phyloP scores from a whole-genome alignment of 1,140 invertebrate species.

The Listronotus bonariensis region DNA sequence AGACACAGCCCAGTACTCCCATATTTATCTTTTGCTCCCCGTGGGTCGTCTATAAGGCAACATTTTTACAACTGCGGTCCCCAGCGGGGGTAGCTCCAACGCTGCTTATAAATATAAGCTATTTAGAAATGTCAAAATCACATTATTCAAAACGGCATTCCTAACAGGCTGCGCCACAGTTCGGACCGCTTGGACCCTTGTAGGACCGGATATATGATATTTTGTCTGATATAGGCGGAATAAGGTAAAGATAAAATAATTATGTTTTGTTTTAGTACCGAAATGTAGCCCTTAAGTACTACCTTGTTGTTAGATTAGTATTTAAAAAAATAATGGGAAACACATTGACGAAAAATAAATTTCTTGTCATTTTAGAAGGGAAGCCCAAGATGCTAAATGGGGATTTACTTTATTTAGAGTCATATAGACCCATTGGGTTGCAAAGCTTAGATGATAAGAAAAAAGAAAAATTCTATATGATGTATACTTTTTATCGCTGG shows the following conservation, averaged over 20 bases:
- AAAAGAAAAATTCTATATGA: too few relatives aligned
- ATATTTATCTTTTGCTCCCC: constrained; percentile 31
- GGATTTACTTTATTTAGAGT: too few relatives aligned
- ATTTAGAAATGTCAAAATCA: constrained; percentile 47
- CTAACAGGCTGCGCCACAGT: constrained; percentile 18
- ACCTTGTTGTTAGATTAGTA: too few relatives aligned
- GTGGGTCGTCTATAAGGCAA: constrained; percentile 32
- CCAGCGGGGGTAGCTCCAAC: constrained; percentile 39
- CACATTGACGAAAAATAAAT: too few relatives aligned
- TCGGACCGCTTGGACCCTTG: constrained; percentile 1
- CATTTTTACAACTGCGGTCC: constrained; percentile 34
- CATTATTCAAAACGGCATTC: constrained; percentile 43
- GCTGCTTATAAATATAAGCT: constrained; percentile 41
- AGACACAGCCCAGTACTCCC: constrained; percentile 10
- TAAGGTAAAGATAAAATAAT: neutral
- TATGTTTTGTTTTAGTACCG: too few relatives aligned
- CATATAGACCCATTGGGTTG: too few relatives aligned
- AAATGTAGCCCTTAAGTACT: too few relatives aligned
- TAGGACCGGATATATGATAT: constrained; percentile 23
- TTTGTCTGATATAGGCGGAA: constrained; percentile 2
- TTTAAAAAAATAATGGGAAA: too few relatives aligned
- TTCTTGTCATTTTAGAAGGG: too few relatives aligned
- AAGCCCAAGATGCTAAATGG: too few relatives aligned
- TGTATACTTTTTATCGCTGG: too few relatives aligned
- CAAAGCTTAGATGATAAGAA: too few relatives aligned